These are phyloP conservation scores for Lytechinus pictus DNA, from an alignment of 35 echinoderm and acorn worm species.

Conservation along the genomic window DNA sequence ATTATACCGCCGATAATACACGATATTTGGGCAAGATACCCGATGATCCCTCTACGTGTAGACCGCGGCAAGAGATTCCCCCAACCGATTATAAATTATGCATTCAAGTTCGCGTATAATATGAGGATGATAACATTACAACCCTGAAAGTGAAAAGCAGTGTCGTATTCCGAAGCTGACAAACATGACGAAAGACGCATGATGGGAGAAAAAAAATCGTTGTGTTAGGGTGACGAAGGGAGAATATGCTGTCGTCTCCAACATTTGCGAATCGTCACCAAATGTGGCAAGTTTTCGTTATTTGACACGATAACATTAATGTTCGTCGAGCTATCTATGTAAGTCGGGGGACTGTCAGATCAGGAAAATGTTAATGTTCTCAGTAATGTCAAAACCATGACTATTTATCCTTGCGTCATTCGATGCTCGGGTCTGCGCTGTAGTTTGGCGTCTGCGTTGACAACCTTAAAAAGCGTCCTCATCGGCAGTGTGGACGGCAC, in stretches of 20 bases:
- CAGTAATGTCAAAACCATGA: neutral
- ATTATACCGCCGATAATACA: neutral
- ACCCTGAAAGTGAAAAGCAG: constrained; percentile 24
- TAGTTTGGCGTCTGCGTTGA: neutral
- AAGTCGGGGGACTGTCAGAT: neutral
- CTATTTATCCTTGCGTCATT: neutral
- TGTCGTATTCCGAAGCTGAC: constrained; percentile 1
- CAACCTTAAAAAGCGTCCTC: neutral
- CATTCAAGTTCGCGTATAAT: constrained; percentile 32
- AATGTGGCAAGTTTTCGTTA: neutral
- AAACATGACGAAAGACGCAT: no score
- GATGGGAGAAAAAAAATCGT: neutral
- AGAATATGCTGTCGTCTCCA: neutral
- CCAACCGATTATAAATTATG: constrained; percentile 38
- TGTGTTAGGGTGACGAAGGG: neutral
- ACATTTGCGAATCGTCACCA: neutral
- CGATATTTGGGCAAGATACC: neutral
- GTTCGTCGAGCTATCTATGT: neutral
- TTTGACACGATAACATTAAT: neutral
- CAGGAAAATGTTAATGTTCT: neutral
- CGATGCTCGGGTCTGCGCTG: neutral
- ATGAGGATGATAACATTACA: constrained; percentile 29
- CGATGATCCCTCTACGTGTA: neutral
- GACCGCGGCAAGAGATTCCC: neutral
- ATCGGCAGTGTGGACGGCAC: neutral